These are phyloP conservation scores for Chrysina gloriosa DNA, from an alignment of 2,888 invertebrate species.

Conservation along the genomic window DNA sequence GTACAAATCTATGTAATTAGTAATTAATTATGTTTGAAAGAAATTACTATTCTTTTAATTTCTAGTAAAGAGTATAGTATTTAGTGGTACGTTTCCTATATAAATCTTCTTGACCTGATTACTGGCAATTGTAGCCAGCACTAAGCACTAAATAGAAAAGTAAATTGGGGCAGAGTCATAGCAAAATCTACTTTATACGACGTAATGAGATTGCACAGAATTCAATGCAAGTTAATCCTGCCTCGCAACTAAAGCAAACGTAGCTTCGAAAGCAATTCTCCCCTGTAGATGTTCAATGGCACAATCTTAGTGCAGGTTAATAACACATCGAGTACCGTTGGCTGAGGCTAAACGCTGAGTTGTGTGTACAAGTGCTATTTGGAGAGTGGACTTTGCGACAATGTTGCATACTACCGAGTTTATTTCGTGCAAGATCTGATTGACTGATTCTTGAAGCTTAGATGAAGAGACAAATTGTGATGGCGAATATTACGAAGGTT, in stretches of 20 bases:
- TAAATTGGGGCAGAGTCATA: constrained; percentile 5
- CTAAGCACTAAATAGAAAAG: neutral
- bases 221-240: constrained; percentile 3
- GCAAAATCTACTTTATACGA: neutral
- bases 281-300: neutral
- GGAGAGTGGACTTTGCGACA: neutral
- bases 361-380: neutral
- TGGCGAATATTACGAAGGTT: too few species aligned
- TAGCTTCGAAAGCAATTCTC: neutral
- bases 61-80: too few species aligned
- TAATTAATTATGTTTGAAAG: too few species aligned
- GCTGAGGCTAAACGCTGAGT: neutral
- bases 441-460: neutral
- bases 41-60: too few species aligned
- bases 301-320: neutral
- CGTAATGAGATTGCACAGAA: neutral
- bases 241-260: neutral
- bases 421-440: neutral
- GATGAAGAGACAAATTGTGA: neutral
- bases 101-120: constrained; percentile 10
- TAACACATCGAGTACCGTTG: neutral
- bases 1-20: too few species aligned
- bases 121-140: neutral
- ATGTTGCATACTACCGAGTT: neutral
- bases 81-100: neutral